Percentiles rank a stretch among this genome's conserved stretches.
Conservation (phyloP, 2,888 invertebrate genomes). For the Drosophila monieri region DNA sequence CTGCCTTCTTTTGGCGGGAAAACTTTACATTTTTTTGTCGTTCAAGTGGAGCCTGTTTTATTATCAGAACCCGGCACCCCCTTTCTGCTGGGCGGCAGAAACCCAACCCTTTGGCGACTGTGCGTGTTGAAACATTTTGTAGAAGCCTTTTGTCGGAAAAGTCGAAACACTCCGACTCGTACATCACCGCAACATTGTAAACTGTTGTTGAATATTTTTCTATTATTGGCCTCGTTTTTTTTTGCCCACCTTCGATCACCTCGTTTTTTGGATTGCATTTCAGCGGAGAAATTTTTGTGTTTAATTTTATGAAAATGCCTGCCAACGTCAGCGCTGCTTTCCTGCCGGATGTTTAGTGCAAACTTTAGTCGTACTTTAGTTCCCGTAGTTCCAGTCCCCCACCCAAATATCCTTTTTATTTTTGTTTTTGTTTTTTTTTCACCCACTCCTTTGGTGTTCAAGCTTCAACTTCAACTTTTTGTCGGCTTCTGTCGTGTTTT, state of each 20-base stretch:
- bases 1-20: background rate
- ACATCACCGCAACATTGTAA: slow-evolving; percentile 74
- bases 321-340: slow-evolving; percentile 51
- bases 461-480: slow-evolving; percentile 57
- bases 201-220: slow-evolving; percentile 74
- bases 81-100: background rate
- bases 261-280: slow-evolving; percentile 15
- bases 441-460: slow-evolving; percentile 12
- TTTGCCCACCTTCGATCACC: slow-evolving; percentile 10
- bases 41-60: background rate
- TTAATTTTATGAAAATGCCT: slow-evolving; percentile 62
- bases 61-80: background rate
- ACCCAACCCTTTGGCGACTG: slow-evolving; percentile 24
- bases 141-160: slow-evolving; percentile 4
- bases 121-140: slow-evolving; percentile 57
- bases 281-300: slow-evolving; percentile 36
- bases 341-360: slow-evolving; percentile 73
- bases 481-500: slow-evolving; percentile 56
- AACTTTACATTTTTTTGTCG: background rate
- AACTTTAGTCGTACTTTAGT: slow-evolving; percentile 43
- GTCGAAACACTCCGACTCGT: slow-evolving; percentile 30
- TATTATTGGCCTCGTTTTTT: slow-evolving; percentile 55
- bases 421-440: background rate
- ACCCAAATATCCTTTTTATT: background rate
- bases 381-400: background rate